Percentiles rank a stretch among this genome's conserved stretches.
Evolutionary conservation across 1,140 invertebrate species (phyloP).

Genomic region (Drosophila littoralis): DNA sequence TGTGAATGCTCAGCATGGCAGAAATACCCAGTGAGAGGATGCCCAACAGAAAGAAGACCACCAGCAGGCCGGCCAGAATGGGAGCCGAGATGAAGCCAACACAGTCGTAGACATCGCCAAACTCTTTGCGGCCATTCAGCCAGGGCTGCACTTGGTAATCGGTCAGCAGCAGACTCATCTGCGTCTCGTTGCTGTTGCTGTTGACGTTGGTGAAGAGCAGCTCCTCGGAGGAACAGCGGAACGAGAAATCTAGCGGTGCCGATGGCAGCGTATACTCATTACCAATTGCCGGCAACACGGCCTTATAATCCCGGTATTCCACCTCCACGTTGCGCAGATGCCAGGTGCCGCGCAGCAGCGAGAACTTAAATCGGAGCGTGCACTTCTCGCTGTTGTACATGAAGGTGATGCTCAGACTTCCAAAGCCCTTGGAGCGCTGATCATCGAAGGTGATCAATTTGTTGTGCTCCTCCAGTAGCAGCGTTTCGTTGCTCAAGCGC

Average conservation of each 20-base stretch:
- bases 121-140: slow-evolving; percentile 85
- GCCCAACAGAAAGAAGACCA: slow-evolving; percentile 89
- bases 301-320: slow-evolving; percentile 72
- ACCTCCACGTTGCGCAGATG: slow-evolving; percentile 85
- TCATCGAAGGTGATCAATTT: slow-evolving; percentile 79
- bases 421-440: slow-evolving; percentile 65
- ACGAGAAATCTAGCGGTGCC: slow-evolving; percentile 85
- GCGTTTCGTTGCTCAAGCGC: slow-evolving; percentile 44
- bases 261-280: slow-evolving; percentile 78
- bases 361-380: slow-evolving; percentile 74
- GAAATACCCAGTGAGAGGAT: slow-evolving; percentile 93
- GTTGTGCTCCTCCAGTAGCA: slow-evolving; percentile 65
- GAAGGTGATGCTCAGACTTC: slow-evolving; percentile 75
- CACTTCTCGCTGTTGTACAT: slow-evolving; percentile 67
- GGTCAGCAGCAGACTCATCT: slow-evolving; percentile 78
- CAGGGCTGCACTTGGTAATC: slow-evolving; percentile 86
- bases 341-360: slow-evolving; percentile 85
- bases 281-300: slow-evolving; percentile 68
- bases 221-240: slow-evolving; percentile 84
- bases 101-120: slow-evolving; percentile 93
- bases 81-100: slow-evolving; percentile 94
- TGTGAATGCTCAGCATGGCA: slow-evolving; percentile 97
- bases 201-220: slow-evolving; percentile 85
- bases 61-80: slow-evolving; percentile 96
- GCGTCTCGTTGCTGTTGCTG: slow-evolving; percentile 71